phyloP scores from a whole-genome alignment of 2,888 invertebrate species.

The Dorcus parallelipipedus region DNA sequence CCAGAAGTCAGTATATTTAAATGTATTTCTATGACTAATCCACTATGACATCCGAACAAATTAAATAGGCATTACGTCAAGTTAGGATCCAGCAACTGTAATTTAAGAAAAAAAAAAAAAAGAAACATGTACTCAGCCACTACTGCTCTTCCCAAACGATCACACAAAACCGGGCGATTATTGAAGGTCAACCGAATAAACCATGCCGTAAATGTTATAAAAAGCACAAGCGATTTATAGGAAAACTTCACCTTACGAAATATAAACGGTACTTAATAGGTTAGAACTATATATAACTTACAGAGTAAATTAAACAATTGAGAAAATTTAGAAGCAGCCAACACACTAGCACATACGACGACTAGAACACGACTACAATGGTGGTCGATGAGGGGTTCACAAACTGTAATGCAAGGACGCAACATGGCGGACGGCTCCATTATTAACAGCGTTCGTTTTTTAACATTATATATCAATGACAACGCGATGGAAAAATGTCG shows the following conservation, averaged over 20 bases:
- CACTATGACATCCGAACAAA: slow-evolving; percentile 12
- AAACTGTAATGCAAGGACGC: slow-evolving; percentile 44
- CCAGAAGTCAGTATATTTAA: too few species aligned
- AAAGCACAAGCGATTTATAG: slow-evolving; percentile 9
- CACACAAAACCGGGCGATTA: slow-evolving; percentile 15
- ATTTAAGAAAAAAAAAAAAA: slow-evolving; percentile 6
- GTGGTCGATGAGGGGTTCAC: slow-evolving; percentile 46
- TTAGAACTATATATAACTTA: slow-evolving; percentile 33
- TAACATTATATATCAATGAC: neutral
- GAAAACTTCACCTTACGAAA: neutral
- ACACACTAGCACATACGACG: slow-evolving; percentile 37
- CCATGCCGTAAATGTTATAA: slow-evolving; percentile 11
- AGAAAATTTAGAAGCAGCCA: slow-evolving; percentile 38
- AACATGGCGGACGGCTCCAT: slow-evolving; percentile 13
- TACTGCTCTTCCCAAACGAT: neutral
- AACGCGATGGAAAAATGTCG: neutral
- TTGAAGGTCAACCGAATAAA: slow-evolving; percentile 31
- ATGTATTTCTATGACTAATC: neutral
- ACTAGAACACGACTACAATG: slow-evolving; percentile 47
- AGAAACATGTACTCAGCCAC: neutral
- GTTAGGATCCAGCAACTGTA: slow-evolving; percentile 5
- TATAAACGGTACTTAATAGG: slow-evolving; percentile 5
- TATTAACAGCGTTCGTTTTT: neutral
- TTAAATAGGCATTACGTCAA: slow-evolving; percentile 10
- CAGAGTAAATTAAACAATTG: slow-evolving; percentile 40